phyloP scores from a whole-genome alignment of 2,888 invertebrate species.

The Tuta absoluta region DNA sequence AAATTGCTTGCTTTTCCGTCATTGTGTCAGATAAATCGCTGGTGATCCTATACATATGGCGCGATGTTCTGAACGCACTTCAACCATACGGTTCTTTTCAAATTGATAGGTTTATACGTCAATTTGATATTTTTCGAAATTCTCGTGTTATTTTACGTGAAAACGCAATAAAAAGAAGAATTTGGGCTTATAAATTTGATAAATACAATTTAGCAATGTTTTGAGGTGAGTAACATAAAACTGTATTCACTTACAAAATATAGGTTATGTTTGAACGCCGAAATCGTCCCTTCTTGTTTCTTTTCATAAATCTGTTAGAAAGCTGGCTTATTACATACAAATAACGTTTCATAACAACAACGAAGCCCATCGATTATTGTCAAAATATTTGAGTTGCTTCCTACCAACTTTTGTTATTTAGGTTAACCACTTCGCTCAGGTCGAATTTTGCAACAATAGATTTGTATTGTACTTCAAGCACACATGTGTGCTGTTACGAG shows the following conservation, averaged over 20 bases:
- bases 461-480: too few relatives aligned
- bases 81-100: neutral
- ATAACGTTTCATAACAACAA: neutral
- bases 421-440: too few relatives aligned
- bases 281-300: too few relatives aligned
- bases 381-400: too few relatives aligned
- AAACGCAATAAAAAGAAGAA: neutral
- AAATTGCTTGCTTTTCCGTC: neutral
- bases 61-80: neutral
- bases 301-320: neutral
- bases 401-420: too few relatives aligned
- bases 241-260: neutral
- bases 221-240: too few relatives aligned
- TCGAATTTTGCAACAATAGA: too few relatives aligned
- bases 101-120: conserved; percentile 3
- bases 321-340: neutral
- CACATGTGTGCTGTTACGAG: too few relatives aligned
- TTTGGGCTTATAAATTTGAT: neutral
- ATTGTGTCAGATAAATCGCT: neutral
- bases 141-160: conserved; percentile 7
- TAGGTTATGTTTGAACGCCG: conserved; percentile 11
- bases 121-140: neutral
- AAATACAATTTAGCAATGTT: neutral
- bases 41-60: neutral
- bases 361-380: too few relatives aligned